phyloP scores from a whole-genome alignment of 2,888 invertebrate species.

The Tetropium fuscum region DNA sequence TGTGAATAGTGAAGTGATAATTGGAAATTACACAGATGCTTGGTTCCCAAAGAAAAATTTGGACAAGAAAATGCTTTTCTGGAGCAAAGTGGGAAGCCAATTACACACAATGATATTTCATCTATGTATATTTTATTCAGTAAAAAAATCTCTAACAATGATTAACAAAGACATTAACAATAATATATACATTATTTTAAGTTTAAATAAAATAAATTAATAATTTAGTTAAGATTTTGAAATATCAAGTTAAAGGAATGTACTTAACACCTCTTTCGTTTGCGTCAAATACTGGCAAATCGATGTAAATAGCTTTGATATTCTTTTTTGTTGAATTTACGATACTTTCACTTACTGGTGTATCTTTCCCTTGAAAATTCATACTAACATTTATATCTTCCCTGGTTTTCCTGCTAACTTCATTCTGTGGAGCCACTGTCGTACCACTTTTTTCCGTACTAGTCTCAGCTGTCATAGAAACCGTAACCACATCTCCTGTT shows the following conservation, averaged over 20 bases:
- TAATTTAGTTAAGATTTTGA: neutral
- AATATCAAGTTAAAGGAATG: conserved; percentile 55
- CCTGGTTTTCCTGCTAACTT: conserved; percentile 41
- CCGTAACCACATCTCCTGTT: conserved; percentile 16
- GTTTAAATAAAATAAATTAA: conserved; percentile 19
- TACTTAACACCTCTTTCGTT: conserved; percentile 58
- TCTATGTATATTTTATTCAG: conserved; percentile 13
- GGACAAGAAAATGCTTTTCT: too few relatives aligned
- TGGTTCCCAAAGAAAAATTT: too few relatives aligned
- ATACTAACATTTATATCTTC: conserved; percentile 46
- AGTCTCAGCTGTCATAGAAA: conserved; percentile 16
- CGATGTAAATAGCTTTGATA: conserved; percentile 59
- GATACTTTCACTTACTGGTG: conserved; percentile 34
- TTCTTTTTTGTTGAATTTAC: conserved; percentile 39
- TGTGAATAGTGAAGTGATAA: too few relatives aligned
- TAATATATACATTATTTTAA: conserved; percentile 18
- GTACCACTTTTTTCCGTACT: conserved; percentile 19
- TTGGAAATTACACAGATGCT: too few relatives aligned
- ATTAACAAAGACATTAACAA: conserved; percentile 18
- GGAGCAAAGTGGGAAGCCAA: neutral
- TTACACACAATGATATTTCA: neutral
- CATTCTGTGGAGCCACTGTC: conserved; percentile 13
- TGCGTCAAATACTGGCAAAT: conserved; percentile 62
- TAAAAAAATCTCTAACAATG: conserved; percentile 22
- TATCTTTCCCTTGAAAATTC: conserved; percentile 35